Conservation (phyloP, 1,140 invertebrate species). For the Geopemphigus sp. region DNA sequence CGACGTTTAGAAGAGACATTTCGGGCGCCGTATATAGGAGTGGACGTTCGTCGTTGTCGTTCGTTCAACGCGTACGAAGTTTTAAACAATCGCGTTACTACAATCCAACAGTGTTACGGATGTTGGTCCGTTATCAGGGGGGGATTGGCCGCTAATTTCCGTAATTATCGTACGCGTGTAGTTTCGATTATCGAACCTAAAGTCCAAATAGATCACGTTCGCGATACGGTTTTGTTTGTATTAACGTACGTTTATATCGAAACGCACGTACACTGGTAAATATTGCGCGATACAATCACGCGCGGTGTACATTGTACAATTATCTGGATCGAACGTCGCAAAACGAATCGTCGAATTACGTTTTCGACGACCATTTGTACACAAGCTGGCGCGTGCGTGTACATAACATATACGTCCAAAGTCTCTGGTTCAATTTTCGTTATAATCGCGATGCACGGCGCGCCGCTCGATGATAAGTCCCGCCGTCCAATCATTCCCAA, state of each 20-base stretch:
- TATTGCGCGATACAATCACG: neutral
- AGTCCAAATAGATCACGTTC: neutral
- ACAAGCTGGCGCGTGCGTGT: too few species aligned
- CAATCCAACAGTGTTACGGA: too few species aligned
- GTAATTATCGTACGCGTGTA: neutral
- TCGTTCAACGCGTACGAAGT: too few species aligned
- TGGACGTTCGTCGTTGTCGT: too few species aligned
- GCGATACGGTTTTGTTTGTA: neutral
- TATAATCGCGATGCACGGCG: conserved; percentile 23
- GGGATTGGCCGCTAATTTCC: too few species aligned
- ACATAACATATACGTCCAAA: neutral
- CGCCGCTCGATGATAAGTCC: neutral
- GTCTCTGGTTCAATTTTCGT: conserved; percentile 11
- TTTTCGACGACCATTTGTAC: neutral
- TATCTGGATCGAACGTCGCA: neutral
- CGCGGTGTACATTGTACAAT: neutral
- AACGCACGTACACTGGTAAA: neutral
- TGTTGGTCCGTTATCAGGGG: too few species aligned
- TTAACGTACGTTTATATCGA: neutral
- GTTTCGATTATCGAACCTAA: neutral
- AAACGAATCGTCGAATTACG: neutral
- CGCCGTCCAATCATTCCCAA: conserved; percentile 22
- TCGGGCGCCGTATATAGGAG: too few species aligned
- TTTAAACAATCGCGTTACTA: too few species aligned
- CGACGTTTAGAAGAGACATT: too few species aligned